Percentiles rank a stretch among this genome's conserved stretches.
Evolutionary conservation across 2,888 invertebrate species (phyloP).

Genomic region (Auanema sp.): DNA sequence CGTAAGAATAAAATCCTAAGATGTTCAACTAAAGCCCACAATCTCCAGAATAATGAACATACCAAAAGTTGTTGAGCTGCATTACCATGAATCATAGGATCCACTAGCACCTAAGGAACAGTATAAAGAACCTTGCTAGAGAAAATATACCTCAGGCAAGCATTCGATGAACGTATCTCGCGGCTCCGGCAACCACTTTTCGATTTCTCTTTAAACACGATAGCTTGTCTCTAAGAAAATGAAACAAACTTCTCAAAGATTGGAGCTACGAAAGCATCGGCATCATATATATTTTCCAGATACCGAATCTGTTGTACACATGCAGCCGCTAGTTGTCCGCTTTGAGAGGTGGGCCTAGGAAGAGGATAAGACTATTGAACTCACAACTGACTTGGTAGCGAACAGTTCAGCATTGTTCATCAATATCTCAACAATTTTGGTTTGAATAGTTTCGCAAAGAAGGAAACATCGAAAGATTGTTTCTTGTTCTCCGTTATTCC

Average conservation of each 20-base stretch:
- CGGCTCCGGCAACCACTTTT: constrained; percentile 11
- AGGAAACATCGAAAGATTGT: constrained; percentile 16
- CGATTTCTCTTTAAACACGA: constrained; percentile 13
- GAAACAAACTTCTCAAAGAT: constrained; percentile 15
- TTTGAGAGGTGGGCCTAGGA: neutral
- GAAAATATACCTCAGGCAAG: constrained; percentile 10
- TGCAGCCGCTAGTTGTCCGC: constrained; percentile 8
- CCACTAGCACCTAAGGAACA: constrained; percentile 8
- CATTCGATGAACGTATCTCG: constrained; percentile 16
- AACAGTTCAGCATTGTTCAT: constrained; percentile 9
- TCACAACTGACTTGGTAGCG: constrained; percentile 4
- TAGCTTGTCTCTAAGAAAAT: neutral
- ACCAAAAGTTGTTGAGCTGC: constrained; percentile 12
- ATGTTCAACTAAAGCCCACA: neutral
- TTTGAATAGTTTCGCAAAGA: constrained; percentile 11
- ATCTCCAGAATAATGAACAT: neutral
- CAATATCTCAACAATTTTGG: constrained; percentile 12
- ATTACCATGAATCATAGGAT: constrained; percentile 9
- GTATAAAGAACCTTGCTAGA: neutral
- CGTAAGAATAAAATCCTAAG: constrained; percentile 13
- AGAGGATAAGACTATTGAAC: neutral
- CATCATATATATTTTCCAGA: constrained; percentile 14
- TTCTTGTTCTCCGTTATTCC: constrained; percentile 13
- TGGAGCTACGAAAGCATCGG: constrained; percentile 6
- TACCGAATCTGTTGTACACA: constrained; percentile 17